Evolutionary conservation across 2,888 invertebrate species (phyloP), one percentile per base, ranked within the genome.

Genomic region (Melieria picta): DNA sequence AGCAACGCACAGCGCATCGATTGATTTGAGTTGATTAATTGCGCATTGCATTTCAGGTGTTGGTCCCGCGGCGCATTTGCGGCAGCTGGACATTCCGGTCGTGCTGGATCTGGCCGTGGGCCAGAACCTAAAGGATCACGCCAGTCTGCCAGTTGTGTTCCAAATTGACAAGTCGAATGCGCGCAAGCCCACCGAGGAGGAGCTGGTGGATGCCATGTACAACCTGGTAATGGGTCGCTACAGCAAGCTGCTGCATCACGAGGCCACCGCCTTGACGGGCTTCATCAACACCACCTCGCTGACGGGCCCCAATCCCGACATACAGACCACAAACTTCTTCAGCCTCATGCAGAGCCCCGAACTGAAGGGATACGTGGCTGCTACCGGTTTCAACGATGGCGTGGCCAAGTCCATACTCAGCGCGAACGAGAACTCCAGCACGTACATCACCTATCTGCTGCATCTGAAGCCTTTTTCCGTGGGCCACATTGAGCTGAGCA

Each of bases 71-170:
- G 74, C 80, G 3, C 83, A 85, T 52, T 74, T 87, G 7, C 75
- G 80, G 72, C 69, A 78, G 42, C 72, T 82, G 4, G 80, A 79
- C 4, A 81, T 87, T 3, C 82, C 84, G 1, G 72, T 85, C 0
- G 64, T 83, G 0, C 65, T 80, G n/a, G 81, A 85, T 71, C 74
- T 86, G 43, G 80, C 85, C 7, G 94, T 94, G 0, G 94, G 94
- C 0, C 89, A 91, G 76, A 93, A 95, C 80, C 88, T 95, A 0
- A 94, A 94, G 85, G 95, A 95, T 81, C 95, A 95, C 80, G 91
- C 93, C 65, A 93, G 91, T 4, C 88, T 92, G 62, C 86, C 86
- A 1, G 79, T 87, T 1, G 79, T 86, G 46, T 86, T 86, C 61
- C 82, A 83, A 77, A 88, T 90, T 76, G 90, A 90, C 45, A 85